Evolutionary conservation across 2,113 vertebrate genomes (phyloP).

Genomic region (Hemiscyllium ocellatum): DNA sequence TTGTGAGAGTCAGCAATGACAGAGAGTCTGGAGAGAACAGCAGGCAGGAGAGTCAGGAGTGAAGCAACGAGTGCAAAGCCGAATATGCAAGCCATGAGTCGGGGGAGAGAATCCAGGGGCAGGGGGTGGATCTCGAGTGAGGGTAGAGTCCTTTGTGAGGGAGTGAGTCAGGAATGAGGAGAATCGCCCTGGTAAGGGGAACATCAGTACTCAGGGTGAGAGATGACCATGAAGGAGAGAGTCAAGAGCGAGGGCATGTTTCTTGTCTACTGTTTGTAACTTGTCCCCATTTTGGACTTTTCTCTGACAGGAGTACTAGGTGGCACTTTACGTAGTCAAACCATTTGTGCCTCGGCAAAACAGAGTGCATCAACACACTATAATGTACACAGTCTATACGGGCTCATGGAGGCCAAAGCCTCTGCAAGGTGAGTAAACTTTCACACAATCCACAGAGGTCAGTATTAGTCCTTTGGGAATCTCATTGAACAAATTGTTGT

Average conservation of each 20-base stretch:
- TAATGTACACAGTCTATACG: conserved; percentile 66
- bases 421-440: conserved; percentile 54
- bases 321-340: conserved; percentile 52
- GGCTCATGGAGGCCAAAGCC: conserved; percentile 66
- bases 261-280: background rate
- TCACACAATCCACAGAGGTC: background rate
- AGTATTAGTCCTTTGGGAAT: background rate
- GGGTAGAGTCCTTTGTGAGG: background rate
- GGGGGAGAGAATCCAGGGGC: too few species aligned
- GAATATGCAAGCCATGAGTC: too few species aligned
- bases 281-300: background rate
- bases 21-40: background rate
- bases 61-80: too few species aligned
- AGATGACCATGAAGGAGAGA: background rate
- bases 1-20: background rate
- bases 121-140: too few species aligned
- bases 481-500: too few species aligned
- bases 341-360: conserved; percentile 55
- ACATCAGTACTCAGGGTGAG: background rate
- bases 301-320: conserved; percentile 54
- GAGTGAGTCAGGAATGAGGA: background rate
- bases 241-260: background rate
- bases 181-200: background rate
- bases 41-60: background rate
- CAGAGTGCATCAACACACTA: conserved; percentile 59